Evolutionary conservation across 2,888 invertebrate genomes (phyloP).

Genomic region (Ptycholaimellus sp.): DNA sequence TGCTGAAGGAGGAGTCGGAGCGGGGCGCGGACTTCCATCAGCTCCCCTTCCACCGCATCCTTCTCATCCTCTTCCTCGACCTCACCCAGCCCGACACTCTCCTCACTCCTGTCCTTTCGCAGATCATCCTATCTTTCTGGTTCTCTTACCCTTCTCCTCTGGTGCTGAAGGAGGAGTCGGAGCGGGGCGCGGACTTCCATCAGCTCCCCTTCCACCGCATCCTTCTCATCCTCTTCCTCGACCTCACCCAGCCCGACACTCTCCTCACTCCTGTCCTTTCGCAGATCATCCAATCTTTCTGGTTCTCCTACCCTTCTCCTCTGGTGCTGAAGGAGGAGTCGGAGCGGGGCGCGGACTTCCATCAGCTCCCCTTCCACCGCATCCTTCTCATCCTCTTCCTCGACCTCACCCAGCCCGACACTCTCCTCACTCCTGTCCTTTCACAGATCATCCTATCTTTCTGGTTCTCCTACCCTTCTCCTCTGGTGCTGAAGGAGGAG

Average conservation of each 20-base stretch:
- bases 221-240: constrained; percentile 76
- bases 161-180: constrained; percentile 74
- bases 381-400: constrained; percentile 78
- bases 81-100: no score
- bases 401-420: constrained; percentile 72
- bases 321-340: constrained; percentile 82
- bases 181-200: constrained; percentile 62
- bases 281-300: no score
- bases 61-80: no score
- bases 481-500: constrained; percentile 75
- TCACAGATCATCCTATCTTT: no score
- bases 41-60: no score
- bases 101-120: no score
- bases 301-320: no score
- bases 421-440: no score
- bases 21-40: no score
- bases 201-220: constrained; percentile 86
- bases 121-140: no score
- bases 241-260: constrained; percentile 72
- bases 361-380: constrained; percentile 82
- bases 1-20: no score
- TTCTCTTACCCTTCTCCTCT: constrained; percentile 85
- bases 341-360: constrained; percentile 58
- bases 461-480: constrained; percentile 77
- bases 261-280: no score